Evolutionary conservation across 2,113 vertebrate species (phyloP).

Genomic region (Laterallus jamaicensis): DNA sequence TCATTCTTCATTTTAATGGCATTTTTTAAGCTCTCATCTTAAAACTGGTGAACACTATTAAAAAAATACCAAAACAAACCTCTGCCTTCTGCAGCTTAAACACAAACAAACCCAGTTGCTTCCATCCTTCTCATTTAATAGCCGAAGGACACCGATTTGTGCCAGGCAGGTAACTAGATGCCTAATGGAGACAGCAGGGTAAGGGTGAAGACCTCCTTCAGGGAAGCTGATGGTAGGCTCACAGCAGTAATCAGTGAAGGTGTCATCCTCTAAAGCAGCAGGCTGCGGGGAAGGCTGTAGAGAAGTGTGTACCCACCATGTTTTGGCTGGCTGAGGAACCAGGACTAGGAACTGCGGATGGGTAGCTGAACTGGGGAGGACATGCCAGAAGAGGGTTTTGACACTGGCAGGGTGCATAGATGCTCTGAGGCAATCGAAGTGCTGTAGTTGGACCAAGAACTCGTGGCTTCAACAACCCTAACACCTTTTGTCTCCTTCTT

Average conservation of each 20-base stretch:
- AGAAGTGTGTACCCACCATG: rapidly evolving
- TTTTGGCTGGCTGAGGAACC: neutral
- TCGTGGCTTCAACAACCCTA: neutral
- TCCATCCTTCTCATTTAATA: neutral
- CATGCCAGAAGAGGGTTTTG: neutral
- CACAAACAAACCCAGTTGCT: neutral
- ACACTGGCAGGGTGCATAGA: neutral
- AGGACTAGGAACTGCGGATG: rapidly evolving
- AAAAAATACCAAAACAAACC: neutral
- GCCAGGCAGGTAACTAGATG: neutral
- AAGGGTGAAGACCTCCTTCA: neutral
- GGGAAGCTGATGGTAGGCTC: neutral
- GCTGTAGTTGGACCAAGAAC: neutral
- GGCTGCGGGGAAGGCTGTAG: neutral
- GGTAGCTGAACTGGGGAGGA: neutral
- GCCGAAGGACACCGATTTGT: neutral
- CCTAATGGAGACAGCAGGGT: neutral
- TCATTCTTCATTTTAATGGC: slow-evolving; percentile 29
- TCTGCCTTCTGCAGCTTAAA: neutral
- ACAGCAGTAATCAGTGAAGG: neutral
- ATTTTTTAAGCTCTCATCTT: slow-evolving; percentile 27
- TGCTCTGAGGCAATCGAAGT: neutral
- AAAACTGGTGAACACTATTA: neutral
- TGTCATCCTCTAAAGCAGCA: neutral
- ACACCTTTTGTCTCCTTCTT: neutral